A percentile compares a stretch with the other conserved stretches of the same genome.
Evolutionary conservation across 1,140 invertebrate species (phyloP).

Genomic region (Chionoecetes opilio): DNA sequence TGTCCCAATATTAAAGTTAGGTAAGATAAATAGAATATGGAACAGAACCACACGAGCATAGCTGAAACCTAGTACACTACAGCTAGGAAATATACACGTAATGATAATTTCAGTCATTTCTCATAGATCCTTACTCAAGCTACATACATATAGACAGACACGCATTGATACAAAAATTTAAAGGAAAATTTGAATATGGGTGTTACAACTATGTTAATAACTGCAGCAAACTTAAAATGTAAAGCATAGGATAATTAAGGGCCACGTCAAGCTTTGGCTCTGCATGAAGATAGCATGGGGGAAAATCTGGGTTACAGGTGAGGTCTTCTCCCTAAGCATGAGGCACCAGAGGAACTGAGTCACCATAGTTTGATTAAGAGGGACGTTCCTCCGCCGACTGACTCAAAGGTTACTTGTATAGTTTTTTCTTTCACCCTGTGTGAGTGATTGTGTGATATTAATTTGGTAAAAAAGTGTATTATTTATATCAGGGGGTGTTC

Average conservation of each 20-base stretch:
- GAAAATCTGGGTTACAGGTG: conserved; percentile 72
- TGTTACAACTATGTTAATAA: too few species aligned
- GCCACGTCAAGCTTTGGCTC: conserved; percentile 35
- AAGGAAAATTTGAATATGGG: not conserved
- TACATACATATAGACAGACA: too few species aligned
- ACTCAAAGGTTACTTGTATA: conserved; percentile 82
- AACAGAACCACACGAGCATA: too few species aligned
- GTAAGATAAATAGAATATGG: too few species aligned
- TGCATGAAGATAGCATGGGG: conserved; percentile 66
- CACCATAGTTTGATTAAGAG: conserved; percentile 83
- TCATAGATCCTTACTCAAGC: too few species aligned
- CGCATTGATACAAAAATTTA: too few species aligned
- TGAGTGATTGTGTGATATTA: not conserved
- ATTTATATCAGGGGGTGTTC: too few species aligned
- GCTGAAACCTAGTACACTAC: too few species aligned
- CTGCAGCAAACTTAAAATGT: conserved; percentile 80
- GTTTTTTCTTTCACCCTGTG: conserved; percentile 70
- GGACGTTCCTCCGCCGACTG: conserved; percentile 83
- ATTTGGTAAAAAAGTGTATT: too few species aligned
- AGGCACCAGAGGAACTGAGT: conserved; percentile 79
- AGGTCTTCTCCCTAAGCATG: conserved; percentile 73
- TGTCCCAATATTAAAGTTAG: too few species aligned
- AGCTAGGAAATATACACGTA: too few species aligned
- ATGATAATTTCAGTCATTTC: too few species aligned
- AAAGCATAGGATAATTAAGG: conserved; percentile 73